Conservation (phyloP, 2,888 invertebrate genomes). For the Drosophila birchii region DNA sequence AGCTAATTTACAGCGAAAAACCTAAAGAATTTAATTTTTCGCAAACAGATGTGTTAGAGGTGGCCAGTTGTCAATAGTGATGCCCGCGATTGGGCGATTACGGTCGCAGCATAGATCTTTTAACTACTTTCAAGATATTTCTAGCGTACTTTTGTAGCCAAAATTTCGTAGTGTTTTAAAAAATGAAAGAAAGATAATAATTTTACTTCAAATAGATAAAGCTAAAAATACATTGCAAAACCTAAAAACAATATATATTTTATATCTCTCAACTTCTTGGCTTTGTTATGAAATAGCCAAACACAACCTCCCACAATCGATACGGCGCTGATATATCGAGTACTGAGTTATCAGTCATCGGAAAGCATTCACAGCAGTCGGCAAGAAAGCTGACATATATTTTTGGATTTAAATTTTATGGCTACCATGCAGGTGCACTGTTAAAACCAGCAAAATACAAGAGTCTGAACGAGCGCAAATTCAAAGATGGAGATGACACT, state of each 20-base stretch:
- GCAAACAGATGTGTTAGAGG: conserved; percentile 33
- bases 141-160: not conserved
- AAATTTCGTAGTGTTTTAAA: not conserved
- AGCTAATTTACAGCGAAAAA: conserved; percentile 5
- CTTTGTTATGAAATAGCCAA: no score
- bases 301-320: not conserved
- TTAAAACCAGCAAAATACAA: conserved; percentile 18
- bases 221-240: no score
- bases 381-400: conserved; percentile 49
- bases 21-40: conserved; percentile 9
- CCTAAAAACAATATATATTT: no score
- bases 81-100: conserved; percentile 6
- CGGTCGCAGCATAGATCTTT: not conserved
- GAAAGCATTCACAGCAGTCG: conserved; percentile 21
- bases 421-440: conserved; percentile 43
- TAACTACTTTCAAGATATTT: no score
- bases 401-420: conserved; percentile 52
- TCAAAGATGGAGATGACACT: conserved; percentile 73
- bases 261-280: no score
- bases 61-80: conserved; percentile 14
- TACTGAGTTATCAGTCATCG: conserved; percentile 36
- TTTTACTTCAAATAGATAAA: no score
- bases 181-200: no score
- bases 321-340: conserved; percentile 15
- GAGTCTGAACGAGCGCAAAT: conserved; percentile 20